phyloP scores from a whole-genome alignment of 2,888 invertebrate species.

The Penaeus monodon region DNA sequence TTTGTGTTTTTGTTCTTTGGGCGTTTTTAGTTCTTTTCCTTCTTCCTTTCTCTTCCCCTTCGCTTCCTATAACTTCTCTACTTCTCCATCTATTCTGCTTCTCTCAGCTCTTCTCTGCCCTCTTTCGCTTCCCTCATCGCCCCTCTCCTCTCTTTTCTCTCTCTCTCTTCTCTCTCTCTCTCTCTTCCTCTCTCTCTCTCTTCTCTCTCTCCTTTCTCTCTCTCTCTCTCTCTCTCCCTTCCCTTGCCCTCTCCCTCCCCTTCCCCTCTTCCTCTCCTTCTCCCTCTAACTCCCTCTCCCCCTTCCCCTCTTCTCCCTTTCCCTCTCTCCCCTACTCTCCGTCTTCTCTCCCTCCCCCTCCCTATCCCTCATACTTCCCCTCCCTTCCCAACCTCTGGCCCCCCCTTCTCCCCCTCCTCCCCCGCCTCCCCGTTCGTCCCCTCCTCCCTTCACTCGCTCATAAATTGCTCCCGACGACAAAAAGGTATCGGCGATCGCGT shows the following conservation, averaged over 20 bases:
- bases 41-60: background rate
- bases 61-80: background rate
- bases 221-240: too few species aligned
- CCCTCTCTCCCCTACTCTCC: background rate
- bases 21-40: too few species aligned
- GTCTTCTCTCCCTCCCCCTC: background rate
- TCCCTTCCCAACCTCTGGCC: background rate
- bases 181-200: background rate
- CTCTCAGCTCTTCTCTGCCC: background rate
- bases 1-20: too few species aligned
- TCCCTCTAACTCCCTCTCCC: background rate
- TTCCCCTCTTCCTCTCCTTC: background rate
- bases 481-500: too few species aligned
- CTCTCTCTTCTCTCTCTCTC: background rate
- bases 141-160: background rate
- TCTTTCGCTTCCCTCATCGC: background rate
- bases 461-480: too few species aligned
- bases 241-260: background rate
- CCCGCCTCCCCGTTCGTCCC: too few species aligned
- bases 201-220: background rate
- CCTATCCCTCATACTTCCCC: background rate
- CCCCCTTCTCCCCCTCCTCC: background rate
- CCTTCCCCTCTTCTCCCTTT: too few species aligned
- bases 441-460: too few species aligned
- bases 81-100: background rate